Percentiles rank a stretch among this genome's conserved stretches.
phyloP scores from a whole-genome alignment of 1,140 invertebrate species.

The Argopecten irradians region DNA sequence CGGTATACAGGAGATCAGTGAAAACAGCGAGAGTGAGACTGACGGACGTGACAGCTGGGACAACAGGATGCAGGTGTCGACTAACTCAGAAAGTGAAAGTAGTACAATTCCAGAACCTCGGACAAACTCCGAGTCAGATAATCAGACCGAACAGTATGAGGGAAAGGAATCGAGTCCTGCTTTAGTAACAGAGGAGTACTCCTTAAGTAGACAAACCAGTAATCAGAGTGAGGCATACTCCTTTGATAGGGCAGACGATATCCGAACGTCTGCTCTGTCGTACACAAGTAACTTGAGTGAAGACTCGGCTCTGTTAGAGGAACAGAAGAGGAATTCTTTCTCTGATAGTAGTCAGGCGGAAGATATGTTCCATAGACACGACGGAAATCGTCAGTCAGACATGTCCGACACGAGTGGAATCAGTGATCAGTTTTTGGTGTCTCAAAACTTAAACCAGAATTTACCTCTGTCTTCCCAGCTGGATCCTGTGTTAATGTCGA shows the following conservation, averaged over 20 bases:
- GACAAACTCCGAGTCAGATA: slow-evolving; percentile 50
- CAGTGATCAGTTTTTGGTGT: slow-evolving; percentile 53
- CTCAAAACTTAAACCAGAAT: slow-evolving; percentile 36
- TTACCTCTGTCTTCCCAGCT: neutral
- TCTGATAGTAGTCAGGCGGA: slow-evolving; percentile 48
- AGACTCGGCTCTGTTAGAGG: slow-evolving; percentile 41
- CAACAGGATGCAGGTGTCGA: slow-evolving; percentile 40
- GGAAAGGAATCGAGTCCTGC: neutral
- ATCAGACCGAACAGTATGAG: slow-evolving; percentile 28
- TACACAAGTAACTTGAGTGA: slow-evolving; percentile 46
- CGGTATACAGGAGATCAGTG: slow-evolving; percentile 43
- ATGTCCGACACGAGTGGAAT: slow-evolving; percentile 60
- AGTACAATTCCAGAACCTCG: slow-evolving; percentile 41
- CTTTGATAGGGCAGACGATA: slow-evolving; percentile 45
- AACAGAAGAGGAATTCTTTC: slow-evolving; percentile 40
- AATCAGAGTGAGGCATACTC: slow-evolving; percentile 32
- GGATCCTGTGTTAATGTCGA: slow-evolving; percentile 40
- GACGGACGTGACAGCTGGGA: slow-evolving; percentile 45
- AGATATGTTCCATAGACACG: slow-evolving; percentile 54
- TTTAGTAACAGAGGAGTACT: slow-evolving; percentile 40
- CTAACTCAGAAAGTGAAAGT: slow-evolving; percentile 48
- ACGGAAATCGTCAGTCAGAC: slow-evolving; percentile 54
- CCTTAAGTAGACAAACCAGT: slow-evolving; percentile 41
- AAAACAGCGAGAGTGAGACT: slow-evolving; percentile 58
- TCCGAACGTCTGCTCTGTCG: slow-evolving; percentile 34